Evolutionary conservation across 2,888 invertebrate genomes (phyloP), one percentile per base, ranked within the genome.

Genomic region (Bombyx huttoni): DNA sequence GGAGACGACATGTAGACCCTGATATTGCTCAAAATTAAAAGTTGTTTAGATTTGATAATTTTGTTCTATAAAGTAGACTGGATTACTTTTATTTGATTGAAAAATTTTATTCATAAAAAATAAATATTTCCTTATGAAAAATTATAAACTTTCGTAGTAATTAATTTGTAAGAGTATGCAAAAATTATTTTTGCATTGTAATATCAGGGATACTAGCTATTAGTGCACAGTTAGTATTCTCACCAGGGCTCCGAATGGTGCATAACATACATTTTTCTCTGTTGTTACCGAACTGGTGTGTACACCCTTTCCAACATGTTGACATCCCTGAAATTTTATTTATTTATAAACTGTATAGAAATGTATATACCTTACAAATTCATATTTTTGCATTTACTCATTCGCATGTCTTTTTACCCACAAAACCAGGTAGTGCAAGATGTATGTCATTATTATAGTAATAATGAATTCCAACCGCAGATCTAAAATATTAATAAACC

Each of bases 161-260:
- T 24, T 24, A 24, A 24, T 24, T 24, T 24, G 24, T 24, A 24
- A 1, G 24, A 24, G 5, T 24, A 24, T 24, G 24, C 1, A 24
- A 24, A 24, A 24, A 24, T 3, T 3, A 24, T 24, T 24, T 2
- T 24, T 24, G 2, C 24, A 70, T 62, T 62, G 57, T 61, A 62
- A 47, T 49, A 45, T 48, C 47, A 46, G 52, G 54, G 54, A 53
- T 59, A 59, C 56, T 63, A 58, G 63, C 60, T 57, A 79, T 86
- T 85, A 85, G 83, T 85, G 68, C 60, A 68, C 63, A 68, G 86
- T 88, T 88, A 88, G 84, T 81, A 65, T 70, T 77, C 88, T 88
- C 88, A 88, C 88, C 88, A 85, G 62, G 73, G 79, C 76, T 68
- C 78, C 78, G 59, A 78, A 73, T 63, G 78, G 75, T 62, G 83